Evolutionary conservation across 2,113 vertebrate species (phyloP).

Genomic region (Lampris megalopsis): DNA sequence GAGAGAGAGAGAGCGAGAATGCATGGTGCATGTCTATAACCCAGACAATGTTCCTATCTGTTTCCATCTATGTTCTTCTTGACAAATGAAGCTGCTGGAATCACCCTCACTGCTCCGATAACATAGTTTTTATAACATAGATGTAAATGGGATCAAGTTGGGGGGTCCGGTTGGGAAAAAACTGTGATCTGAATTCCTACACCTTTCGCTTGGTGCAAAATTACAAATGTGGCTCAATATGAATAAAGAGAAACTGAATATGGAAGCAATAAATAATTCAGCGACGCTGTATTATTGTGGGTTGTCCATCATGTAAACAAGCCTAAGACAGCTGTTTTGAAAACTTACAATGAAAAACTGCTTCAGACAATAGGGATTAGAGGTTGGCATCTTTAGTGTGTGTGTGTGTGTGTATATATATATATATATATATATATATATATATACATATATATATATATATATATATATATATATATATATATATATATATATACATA

Average conservation of each 20-base stretch:
- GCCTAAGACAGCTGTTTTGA: neutral
- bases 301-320: conserved; percentile 9
- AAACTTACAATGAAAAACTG: too few species aligned
- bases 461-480: too few species aligned
- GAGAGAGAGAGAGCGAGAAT: neutral
- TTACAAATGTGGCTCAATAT: conserved; percentile 15
- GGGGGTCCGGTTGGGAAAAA: conserved; percentile 5
- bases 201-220: conserved; percentile 8
- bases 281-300: neutral
- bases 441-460: too few species aligned
- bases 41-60: neutral
- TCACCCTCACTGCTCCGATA: neutral
- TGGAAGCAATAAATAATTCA: conserved; percentile 34
- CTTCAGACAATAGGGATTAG: too few species aligned
- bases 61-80: neutral
- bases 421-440: too few species aligned
- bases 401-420: too few species aligned
- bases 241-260: conserved; percentile 5
- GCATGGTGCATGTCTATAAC: neutral
- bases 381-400: too few species aligned
- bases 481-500: too few species aligned
- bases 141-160: conserved; percentile 8
- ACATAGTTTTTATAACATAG: neutral
- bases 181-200: conserved; percentile 21
- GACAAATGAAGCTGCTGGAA: neutral